Evolutionary conservation across 1,140 invertebrate genomes (phyloP).

Genomic region (Drosophila virilis): DNA sequence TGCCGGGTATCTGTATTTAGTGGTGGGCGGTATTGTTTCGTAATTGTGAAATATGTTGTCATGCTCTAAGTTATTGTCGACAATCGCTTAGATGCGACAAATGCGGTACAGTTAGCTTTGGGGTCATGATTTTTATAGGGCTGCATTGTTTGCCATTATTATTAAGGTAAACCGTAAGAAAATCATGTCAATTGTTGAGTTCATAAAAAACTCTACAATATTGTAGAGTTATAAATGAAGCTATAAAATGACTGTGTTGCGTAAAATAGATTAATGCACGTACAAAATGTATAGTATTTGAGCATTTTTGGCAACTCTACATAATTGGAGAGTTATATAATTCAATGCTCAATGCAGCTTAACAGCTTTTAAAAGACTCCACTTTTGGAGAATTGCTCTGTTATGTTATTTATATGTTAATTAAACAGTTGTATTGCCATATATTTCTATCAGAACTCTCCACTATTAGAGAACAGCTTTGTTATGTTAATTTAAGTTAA

Average conservation of each 20-base stretch:
- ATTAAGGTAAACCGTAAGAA: not conserved
- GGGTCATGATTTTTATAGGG: conserved; percentile 31
- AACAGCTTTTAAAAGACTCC: no score
- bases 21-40: conserved; percentile 77
- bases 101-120: conserved; percentile 60
- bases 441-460: not conserved
- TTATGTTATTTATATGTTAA: not conserved
- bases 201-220: not conserved
- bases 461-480: no score
- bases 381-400: no score
- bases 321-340: conserved; percentile 7
- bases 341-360: no score
- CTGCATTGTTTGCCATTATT: conserved; percentile 14
- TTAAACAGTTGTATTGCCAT: not conserved
- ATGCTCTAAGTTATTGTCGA: conserved; percentile 65
- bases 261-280: no score
- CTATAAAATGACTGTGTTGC: not conserved
- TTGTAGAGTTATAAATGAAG: not conserved
- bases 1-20: conserved; percentile 57
- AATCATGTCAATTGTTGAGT: conserved; percentile 3
- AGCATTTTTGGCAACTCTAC: not conserved
- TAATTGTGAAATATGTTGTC: conserved; percentile 82
- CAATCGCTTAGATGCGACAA: conserved; percentile 64
- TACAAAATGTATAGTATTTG: not conserved
- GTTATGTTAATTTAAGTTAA: no score